Evolutionary conservation across 2,888 invertebrate genomes (phyloP), one percentile per base, ranked within the genome.

Genomic region (Autographa gamma): DNA sequence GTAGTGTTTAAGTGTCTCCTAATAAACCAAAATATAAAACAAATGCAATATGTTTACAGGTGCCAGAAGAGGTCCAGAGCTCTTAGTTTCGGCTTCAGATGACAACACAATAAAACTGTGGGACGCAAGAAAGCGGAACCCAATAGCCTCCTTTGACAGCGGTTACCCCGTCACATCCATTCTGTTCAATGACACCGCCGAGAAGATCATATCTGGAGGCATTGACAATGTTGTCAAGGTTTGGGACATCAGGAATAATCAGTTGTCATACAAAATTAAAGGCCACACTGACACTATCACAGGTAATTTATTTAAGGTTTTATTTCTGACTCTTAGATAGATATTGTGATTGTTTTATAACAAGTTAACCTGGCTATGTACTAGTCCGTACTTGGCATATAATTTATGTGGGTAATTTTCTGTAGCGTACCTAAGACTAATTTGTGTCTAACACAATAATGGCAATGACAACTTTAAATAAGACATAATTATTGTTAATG

Each of bases 281-380:
- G 99, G 99, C 0, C 99, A 99, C 86, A 97, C 98, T 0, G 99
- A 99, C 88, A 99, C 99, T 0, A 97, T 99, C 8, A 99, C 99
- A 9, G 99, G 96, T 96, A 71, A 48, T n/a, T 48, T 5, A n/a
- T 8, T 43, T 16, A 14, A 2, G 0, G 4, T 16, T 43, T n/a
- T 48, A n/a, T 48, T 11, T 38, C 11, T 38, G 1, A 38, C 38
- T 11, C 2, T 11, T 11, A 34, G 34, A 34, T 34, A 8, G 34
- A 32, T 32, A 5, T 3, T 32, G 32, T 32, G 32, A 3, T 34
- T 8, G 34, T 3, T 34, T 3, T 34, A 6, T 34, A 2, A 34
- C 34, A 3, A n/a, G 6, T 34, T 34, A 5, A 34, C 34, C 34
- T 34, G 34, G 34, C 34, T 34, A 7, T 34, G 34, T 8, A 34